Conservation (phyloP, 1,140 invertebrate species). For the Ostrea denselamellosa region DNA sequence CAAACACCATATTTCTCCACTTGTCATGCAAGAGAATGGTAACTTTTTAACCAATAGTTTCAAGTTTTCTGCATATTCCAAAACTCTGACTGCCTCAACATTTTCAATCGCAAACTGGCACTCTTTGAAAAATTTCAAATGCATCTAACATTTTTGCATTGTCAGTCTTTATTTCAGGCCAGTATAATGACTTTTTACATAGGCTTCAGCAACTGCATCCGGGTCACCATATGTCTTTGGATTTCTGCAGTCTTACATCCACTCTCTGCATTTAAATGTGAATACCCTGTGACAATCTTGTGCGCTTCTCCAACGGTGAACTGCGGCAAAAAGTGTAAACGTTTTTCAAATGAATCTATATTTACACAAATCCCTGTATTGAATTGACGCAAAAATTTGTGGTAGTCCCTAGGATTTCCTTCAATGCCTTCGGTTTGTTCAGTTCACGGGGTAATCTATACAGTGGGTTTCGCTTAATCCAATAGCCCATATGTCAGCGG, state of each 20-base stretch:
- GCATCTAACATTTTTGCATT: slow-evolving; percentile 50
- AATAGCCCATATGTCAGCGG: no score
- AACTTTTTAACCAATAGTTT: slow-evolving; percentile 48
- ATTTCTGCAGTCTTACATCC: slow-evolving; percentile 48
- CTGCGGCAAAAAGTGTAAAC: slow-evolving; percentile 46
- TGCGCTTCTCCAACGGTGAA: slow-evolving; percentile 47
- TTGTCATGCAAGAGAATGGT: slow-evolving; percentile 52
- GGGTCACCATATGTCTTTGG: slow-evolving; percentile 51
- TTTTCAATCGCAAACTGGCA: slow-evolving; percentile 46
- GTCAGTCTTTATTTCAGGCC: slow-evolving; percentile 50
- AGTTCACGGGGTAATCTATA: slow-evolving; percentile 5
- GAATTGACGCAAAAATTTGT: slow-evolving; percentile 46
- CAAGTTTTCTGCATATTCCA: slow-evolving; percentile 45
- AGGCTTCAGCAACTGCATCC: slow-evolving; percentile 44
- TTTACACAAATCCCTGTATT: slow-evolving; percentile 43
- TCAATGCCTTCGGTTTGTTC: slow-evolving; percentile 34
- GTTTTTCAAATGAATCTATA: slow-evolving; percentile 38
- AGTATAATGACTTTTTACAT: slow-evolving; percentile 53
- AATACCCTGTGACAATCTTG: slow-evolving; percentile 41
- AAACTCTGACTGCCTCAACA: background rate
- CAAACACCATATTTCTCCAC: slow-evolving; percentile 52
- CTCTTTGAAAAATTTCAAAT: slow-evolving; percentile 51
- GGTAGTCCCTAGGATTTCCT: slow-evolving; percentile 34
- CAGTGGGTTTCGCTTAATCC: no score
- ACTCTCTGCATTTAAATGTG: slow-evolving; percentile 39